Conservation (phyloP, 2,113 vertebrate genomes). For the Plestiodon gilberti region DNA sequence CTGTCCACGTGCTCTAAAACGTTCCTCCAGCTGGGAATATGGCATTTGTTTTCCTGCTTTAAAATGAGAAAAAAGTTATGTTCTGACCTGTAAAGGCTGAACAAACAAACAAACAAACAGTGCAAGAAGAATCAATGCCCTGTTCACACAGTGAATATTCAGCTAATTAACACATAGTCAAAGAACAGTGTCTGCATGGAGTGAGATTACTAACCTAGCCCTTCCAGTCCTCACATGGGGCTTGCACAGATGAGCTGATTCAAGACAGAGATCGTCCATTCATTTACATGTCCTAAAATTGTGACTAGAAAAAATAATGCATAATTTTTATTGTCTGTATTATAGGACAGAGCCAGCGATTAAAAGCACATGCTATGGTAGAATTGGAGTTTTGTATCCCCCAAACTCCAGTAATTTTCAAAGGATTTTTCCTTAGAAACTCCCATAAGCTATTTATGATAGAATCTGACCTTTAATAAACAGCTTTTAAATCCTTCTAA, state of each 20-base stretch:
- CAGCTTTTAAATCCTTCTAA: constrained; percentile 45
- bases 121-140: not conserved
- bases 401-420: not conserved
- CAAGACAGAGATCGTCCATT: not conserved
- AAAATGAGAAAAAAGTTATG: not conserved
- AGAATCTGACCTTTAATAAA: constrained; percentile 48
- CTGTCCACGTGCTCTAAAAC: not conserved
- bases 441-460: constrained; percentile 7
- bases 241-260: not conserved
- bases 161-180: not conserved
- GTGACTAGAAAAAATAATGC: not conserved
- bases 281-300: not conserved
- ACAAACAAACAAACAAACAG: not conserved
- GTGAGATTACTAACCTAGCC: not conserved
- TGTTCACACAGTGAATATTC: not conserved
- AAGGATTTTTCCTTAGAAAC: constrained; percentile 28
- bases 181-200: too few species aligned
- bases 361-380: not conserved
- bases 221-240: not conserved
- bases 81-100: not conserved
- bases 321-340: not conserved
- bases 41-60: not conserved
- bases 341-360: not conserved
- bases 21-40: not conserved
- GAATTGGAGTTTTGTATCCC: constrained; percentile 15